A percentile compares a stretch with the other conserved stretches of the same genome.
Conservation (phyloP, 2,888 invertebrate genomes). For the Nephrocerus scutellatus region DNA sequence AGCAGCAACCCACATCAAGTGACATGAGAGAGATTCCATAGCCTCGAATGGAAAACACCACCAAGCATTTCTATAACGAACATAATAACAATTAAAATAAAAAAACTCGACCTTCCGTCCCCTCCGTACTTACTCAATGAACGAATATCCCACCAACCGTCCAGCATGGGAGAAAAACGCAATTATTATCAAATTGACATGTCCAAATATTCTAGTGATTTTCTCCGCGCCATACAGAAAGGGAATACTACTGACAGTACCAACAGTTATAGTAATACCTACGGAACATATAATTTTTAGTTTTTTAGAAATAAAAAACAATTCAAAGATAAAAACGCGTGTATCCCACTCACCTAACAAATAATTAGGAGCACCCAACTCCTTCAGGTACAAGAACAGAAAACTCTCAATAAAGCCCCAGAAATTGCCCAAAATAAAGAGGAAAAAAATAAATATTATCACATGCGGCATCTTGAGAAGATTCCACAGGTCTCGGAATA, state of each 20-base stretch:
- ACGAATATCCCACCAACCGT: constrained; percentile 74
- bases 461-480: constrained; percentile 73
- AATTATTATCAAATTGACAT: constrained; percentile 75
- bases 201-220: constrained; percentile 73
- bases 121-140: constrained; percentile 61
- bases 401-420: constrained; percentile 89
- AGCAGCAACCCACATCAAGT: constrained; percentile 86
- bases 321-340: constrained; percentile 3
- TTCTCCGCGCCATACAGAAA: constrained; percentile 78
- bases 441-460: constrained; percentile 70
- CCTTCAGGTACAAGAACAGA: constrained; percentile 76
- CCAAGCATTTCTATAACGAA: constrained; percentile 65
- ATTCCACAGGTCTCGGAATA: constrained; percentile 66
- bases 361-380: constrained; percentile 76
- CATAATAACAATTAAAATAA: constrained; percentile 4
- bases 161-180: constrained; percentile 81
- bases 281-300: constrained; percentile 1
- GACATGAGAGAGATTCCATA: constrained; percentile 76
- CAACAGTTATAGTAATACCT: constrained; percentile 79
- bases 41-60: constrained; percentile 86
- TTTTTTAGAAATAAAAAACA: neutral
- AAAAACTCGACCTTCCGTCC: neutral
- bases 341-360: constrained; percentile 57
- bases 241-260: constrained; percentile 75
- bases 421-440: constrained; percentile 75